Evolutionary conservation across 2,888 invertebrate species (phyloP), one percentile per base, ranked within the genome.

Genomic region (Ditula angustiorana): DNA sequence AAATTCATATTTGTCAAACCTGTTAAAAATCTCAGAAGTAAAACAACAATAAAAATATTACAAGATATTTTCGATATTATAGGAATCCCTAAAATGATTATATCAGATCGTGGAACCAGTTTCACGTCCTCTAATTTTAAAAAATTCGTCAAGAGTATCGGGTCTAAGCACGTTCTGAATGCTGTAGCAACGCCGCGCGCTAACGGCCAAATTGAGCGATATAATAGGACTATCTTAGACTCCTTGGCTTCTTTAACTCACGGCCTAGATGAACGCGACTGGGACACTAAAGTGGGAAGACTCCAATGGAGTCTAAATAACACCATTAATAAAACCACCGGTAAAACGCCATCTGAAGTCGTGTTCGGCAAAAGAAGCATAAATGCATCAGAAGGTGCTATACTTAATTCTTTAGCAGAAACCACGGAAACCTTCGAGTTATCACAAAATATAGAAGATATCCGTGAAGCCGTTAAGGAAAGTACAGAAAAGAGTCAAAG

Each of bases 241-340:
- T 55, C 64, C 2, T 19, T 64, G 19, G 37, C 61, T 8, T 35
- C 64, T 3, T 13, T 21, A 8, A 64, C 50, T 53, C 57, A 57
- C 10, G 57, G 47, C 2, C 13, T 16, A 21, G 52, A 57, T 8
- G 64, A 64, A 28, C 21, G 33, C 1, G 57, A 60, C 7, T 70
- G 71, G 69, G 71, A 72, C 35, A 1, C 13, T 7, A 23, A 41
- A 4, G 5, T 70, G 4, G 44, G 24, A 0, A 65, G 67, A 35
- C 30, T 71, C 2, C 69, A 71, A 50, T 67, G 59, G 61, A 58
- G 64, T 11, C n/a, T 69, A 7, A 71, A 69, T 46, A 69, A 69
- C 35, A 71, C 68, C 0, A 2, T 66, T 1, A 68, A 71, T 41
- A 66, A 60, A 26, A 63, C 64, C 1, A 69, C 53, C n/a, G 67